A percentile compares a stretch with the other conserved stretches of the same genome.
These are phyloP conservation scores for Masticophis lateralis DNA, from an alignment of 2,797 vertebrate genomes.

Conservation along the genomic window DNA sequence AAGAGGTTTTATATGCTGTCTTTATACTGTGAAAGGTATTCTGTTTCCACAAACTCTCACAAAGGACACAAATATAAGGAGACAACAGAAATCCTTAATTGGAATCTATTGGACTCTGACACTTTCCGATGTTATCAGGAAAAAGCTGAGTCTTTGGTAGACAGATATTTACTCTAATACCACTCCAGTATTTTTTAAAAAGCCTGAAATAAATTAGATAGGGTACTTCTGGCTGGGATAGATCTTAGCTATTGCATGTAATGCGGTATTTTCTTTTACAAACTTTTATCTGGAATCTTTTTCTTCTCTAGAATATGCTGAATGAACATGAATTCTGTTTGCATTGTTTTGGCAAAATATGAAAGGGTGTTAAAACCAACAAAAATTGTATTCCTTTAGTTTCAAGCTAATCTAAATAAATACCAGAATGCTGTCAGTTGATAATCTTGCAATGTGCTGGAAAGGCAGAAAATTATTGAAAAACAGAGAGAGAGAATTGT, in stretches of 20 bases:
- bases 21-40: neutral
- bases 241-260: constrained; percentile 26
- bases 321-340: constrained; percentile 29
- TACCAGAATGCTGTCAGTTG: neutral
- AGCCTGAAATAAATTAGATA: neutral
- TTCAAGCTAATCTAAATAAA: constrained; percentile 11
- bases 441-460: neutral
- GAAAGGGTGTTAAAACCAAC: constrained; percentile 8
- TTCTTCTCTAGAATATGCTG: constrained; percentile 37
- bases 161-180: neutral
- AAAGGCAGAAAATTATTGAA: neutral
- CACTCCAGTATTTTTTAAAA: neutral
- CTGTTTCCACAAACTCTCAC: neutral
- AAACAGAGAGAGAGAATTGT: neutral
- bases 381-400: constrained; percentile 23
- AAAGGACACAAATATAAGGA: neutral
- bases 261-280: constrained; percentile 14
- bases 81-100: neutral
- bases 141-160: neutral
- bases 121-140: neutral
- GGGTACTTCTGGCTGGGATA: neutral
- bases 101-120: neutral
- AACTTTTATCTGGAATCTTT: constrained; percentile 44
- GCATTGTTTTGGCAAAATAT: constrained; percentile 37
- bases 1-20: neutral